Evolutionary conservation across 1,140 invertebrate species (phyloP), one percentile per base, ranked within the genome.

Genomic region (Asobara japonica): DNA sequence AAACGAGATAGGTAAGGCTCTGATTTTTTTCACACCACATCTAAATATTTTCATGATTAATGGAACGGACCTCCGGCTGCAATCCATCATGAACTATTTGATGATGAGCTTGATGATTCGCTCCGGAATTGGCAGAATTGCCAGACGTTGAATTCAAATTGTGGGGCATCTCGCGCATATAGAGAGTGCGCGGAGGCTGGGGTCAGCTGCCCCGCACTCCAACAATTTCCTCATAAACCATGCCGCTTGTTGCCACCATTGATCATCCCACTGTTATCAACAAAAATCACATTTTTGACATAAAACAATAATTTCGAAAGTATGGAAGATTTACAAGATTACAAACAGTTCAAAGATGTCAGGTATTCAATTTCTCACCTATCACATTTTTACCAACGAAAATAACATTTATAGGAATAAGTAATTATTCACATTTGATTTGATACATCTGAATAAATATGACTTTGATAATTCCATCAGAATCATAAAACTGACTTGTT

Each of bases 171-270:
- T 85, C 81, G 81, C 81, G 83, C 80, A 79, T 84, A 69, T 85
- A 83, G 65, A 87, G 83, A 74, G 78, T 88, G 75, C 87, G 87
- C 78, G 87, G 85, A 69, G 86, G 87, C 82, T 88, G 86, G 82
- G 88, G 88, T 88, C 87, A 89, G 87, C 88, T 89, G 79, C 83
- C 87, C 83, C 84, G 81, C 71, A 86, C 81, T 71, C 84, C 82
- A 29, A 82, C 84, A 74, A 87, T 86, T 77, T 88, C 87, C 75
- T 89, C 87, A 83, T 88, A 88, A 74, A 88, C 87, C 86, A 88
- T 87, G 48, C 81, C 84, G 82, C 78, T 83, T 77, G 80, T 83
- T 61, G 81, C 83, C 69, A 86, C 80, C 83, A 86, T 86, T 79
- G 82, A 80, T 79, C 84, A 84, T 85, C 65, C 76, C 78, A 81